Percentiles rank a stretch among this genome's conserved stretches.
phyloP scores from a whole-genome alignment of 2,797 vertebrate genomes.

The Cyprinella venusta region DNA sequence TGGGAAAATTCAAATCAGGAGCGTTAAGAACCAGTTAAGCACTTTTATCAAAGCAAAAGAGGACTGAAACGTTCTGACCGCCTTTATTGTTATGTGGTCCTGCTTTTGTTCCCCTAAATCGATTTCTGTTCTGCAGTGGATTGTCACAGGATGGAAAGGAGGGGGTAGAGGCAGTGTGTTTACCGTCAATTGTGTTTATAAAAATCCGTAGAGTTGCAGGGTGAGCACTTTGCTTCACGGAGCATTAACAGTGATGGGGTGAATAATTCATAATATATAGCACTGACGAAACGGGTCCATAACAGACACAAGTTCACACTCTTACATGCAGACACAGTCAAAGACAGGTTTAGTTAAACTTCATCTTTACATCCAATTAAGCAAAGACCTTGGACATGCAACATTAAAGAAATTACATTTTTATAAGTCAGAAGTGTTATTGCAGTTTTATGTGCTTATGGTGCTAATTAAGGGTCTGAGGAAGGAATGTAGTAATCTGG shows the following conservation, averaged over 20 bases:
- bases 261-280: constrained; percentile 25
- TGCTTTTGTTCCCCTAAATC: constrained; percentile 69
- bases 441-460: constrained; percentile 16
- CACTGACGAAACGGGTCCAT: background rate
- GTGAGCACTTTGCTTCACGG: constrained; percentile 26
- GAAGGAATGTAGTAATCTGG: background rate
- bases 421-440: constrained; percentile 30
- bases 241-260: constrained; percentile 31
- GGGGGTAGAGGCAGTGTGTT: constrained; percentile 13
- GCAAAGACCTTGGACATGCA: constrained; percentile 24
- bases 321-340: background rate
- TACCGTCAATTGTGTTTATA: constrained; percentile 17
- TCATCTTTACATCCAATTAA: constrained; percentile 22
- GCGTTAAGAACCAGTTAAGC: constrained; percentile 53
- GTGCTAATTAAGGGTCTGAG: background rate
- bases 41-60: constrained; percentile 54
- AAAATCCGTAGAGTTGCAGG: constrained; percentile 39
- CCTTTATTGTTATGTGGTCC: constrained; percentile 55
- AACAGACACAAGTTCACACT: background rate
- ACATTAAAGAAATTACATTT: constrained; percentile 34
- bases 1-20: constrained; percentile 67
- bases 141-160: constrained; percentile 6
- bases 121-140: constrained; percentile 63
- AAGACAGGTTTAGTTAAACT: constrained; percentile 4
- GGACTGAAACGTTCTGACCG: constrained; percentile 43